Percentiles rank a stretch among this genome's conserved stretches.
These are phyloP conservation scores for Semnornis frantzii DNA, from an alignment of 2,113 vertebrate genomes.

Conservation along the genomic window DNA sequence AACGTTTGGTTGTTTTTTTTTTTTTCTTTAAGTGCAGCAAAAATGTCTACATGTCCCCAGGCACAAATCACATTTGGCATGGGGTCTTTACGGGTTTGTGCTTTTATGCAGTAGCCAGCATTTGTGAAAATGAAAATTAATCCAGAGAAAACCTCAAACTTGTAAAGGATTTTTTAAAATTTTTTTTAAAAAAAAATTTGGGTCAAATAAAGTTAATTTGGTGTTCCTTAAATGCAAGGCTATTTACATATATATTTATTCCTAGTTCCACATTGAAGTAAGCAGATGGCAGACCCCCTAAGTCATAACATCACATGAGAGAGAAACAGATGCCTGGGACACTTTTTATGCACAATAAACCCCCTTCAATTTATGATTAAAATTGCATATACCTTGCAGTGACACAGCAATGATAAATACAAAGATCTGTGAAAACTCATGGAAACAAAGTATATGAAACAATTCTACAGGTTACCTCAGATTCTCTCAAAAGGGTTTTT, in stretches of 20 bases:
- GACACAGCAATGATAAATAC: neutral
- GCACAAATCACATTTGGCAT: neutral
- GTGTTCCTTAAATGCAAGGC: neutral
- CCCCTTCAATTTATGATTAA: neutral
- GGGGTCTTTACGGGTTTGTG: neutral
- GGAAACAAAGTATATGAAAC: neutral
- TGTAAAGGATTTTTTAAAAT: neutral
- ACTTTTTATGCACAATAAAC: neutral
- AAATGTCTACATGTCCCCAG: neutral
- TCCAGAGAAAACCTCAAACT: neutral
- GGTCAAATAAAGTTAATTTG: neutral
- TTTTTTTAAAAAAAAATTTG: neutral
- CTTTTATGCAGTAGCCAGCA: neutral
- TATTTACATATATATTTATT: neutral
- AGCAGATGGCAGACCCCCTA: conserved; percentile 44
- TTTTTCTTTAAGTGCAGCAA: neutral
- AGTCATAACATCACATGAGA: neutral
- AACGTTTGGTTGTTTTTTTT: neutral
- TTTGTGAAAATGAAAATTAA: neutral
- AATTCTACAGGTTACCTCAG: neutral
- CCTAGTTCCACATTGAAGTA: neutral
- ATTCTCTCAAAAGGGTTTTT: neutral
- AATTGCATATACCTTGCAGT: neutral
- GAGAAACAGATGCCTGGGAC: neutral
- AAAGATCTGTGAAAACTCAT: neutral